Evolutionary conservation across 2,113 vertebrate species (phyloP), one percentile per base, ranked within the genome.

Genomic region (Cyanistes caeruleus): DNA sequence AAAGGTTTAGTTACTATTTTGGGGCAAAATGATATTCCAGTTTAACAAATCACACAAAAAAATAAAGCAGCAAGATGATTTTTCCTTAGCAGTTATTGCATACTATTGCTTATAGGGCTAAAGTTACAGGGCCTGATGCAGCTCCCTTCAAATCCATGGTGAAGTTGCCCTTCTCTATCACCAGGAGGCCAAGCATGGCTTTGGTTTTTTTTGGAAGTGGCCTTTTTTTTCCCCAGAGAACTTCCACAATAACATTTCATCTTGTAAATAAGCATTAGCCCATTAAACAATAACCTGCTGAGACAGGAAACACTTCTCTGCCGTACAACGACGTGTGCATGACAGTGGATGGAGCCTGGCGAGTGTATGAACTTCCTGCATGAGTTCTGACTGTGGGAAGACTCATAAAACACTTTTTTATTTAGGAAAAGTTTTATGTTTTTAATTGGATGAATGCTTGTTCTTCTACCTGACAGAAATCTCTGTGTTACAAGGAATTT

Each of bases 251-350:
- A 63, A 15, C 41, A 31, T 87, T 92, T 86, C 35, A 46, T 70
- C 87, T 44, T n/a, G 37, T 30, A 84, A 74, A 90, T 60, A 43
- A 46, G 44, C 56, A 35, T 92, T 81, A 97, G 82, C 85, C 85
- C 93, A 63, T 84, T 89, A 81, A 96, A 94, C 76, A 95, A 86
- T 92, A 82, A 95, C 90, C 64, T 93, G 85, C 85, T 70, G 91
- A 87, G 95, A 68, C 58, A 87, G 90, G 87, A 76, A 91, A 63
- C 84, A 58, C 59, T 77, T 83, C 64, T 92, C 68, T 93, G 92
- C 83, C 37, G n/a, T 81, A 67, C 78, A 53, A 64, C 28, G 8
- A 84, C 41, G 16, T 12, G 74, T 22, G 88, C 48, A 89, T 90
- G 83, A 69, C 68, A 75, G 76, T 46, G 90, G 65, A 90, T 72